phyloP scores from a whole-genome alignment of 2,888 invertebrate genomes.

The Trichopoda pennipes region DNA sequence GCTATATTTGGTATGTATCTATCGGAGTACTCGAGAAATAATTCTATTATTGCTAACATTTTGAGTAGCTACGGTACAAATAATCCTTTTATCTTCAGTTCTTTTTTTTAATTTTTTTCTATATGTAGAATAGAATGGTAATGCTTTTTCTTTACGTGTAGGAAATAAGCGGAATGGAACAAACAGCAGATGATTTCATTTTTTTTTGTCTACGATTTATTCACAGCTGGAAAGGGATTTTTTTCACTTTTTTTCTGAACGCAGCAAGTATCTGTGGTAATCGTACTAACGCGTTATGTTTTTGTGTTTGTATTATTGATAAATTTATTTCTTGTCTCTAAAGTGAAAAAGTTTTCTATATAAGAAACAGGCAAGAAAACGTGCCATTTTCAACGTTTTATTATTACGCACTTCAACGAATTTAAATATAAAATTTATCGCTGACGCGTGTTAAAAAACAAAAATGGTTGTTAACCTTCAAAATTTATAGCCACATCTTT shows the following conservation, averaged over 20 bases:
- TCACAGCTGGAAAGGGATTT: slow-evolving; percentile 3
- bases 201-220: background rate
- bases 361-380: background rate
- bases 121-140: background rate
- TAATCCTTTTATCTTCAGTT: no score
- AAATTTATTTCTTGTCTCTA: slow-evolving; percentile 8
- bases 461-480: slow-evolving; percentile 54
- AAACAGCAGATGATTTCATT: background rate
- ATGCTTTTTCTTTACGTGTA: background rate
- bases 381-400: slow-evolving; percentile 7
- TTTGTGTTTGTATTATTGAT: slow-evolving; percentile 14
- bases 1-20: no score
- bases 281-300: no score
- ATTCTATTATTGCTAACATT: no score
- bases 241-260: slow-evolving; percentile 9
- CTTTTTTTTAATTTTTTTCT: no score
- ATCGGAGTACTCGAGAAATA: no score
- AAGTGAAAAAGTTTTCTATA: background rate
- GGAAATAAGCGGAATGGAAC: background rate
- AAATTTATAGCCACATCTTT: slow-evolving; percentile 5
- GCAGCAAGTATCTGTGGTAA: background rate
- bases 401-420: background rate
- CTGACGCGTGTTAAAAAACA: background rate
- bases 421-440: background rate
- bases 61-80: no score